A percentile compares a stretch with the other conserved stretches of the same genome.
Evolutionary conservation across 2,797 vertebrate species (phyloP).

Genomic region (Falco novaeseelandiae): DNA sequence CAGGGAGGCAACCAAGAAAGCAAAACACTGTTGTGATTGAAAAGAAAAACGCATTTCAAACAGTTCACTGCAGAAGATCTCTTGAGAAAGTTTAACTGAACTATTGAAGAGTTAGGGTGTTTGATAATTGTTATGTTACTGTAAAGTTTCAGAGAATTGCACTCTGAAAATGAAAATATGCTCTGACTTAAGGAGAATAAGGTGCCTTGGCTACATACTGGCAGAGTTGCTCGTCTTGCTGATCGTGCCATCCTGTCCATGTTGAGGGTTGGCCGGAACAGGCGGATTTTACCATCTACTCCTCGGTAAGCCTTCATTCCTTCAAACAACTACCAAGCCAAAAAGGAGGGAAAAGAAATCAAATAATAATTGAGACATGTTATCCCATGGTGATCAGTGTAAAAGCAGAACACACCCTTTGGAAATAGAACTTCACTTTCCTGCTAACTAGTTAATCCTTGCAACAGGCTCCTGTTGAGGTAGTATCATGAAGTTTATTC

Average conservation of each 20-base stretch:
- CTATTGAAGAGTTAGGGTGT: background rate
- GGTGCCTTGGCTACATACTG: constrained; percentile 75
- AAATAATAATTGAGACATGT: background rate
- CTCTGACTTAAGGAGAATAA: background rate
- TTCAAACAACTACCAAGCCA: constrained; percentile 85
- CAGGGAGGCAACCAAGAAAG: background rate
- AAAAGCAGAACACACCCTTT: background rate
- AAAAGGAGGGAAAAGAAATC: background rate
- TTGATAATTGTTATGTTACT: background rate
- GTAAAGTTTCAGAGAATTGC: background rate
- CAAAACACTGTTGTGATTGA: background rate
- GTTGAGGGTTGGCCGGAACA: constrained; percentile 90
- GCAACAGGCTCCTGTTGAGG: background rate
- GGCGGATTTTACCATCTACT: constrained; percentile 81
- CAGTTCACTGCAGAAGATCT: background rate
- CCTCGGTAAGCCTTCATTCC: constrained; percentile 90
- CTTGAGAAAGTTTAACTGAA: background rate
- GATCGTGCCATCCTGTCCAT: constrained; percentile 88
- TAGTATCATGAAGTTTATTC: background rate
- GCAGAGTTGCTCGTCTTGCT: constrained; percentile 82
- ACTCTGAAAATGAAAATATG: background rate
- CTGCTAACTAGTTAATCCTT: background rate
- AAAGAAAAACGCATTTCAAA: background rate
- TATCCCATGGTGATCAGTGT: background rate
- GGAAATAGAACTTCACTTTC: background rate